Evolutionary conservation across 2,797 vertebrate genomes (phyloP).

Genomic region (Peromyscus melanophrys): DNA sequence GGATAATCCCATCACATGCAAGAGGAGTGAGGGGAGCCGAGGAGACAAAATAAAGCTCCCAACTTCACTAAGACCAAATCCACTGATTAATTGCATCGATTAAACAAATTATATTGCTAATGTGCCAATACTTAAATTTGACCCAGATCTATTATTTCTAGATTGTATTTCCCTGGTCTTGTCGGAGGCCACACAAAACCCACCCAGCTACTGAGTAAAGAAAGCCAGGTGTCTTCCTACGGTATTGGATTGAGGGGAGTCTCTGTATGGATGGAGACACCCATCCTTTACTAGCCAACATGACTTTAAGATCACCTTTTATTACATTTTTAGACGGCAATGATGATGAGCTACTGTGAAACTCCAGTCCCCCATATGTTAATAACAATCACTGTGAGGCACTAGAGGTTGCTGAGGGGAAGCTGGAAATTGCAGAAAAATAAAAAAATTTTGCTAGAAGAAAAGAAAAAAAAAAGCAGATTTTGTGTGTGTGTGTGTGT

Average conservation of each 20-base stretch:
- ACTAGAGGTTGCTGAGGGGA: not conserved
- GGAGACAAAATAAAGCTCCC: not conserved
- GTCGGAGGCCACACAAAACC: not conserved
- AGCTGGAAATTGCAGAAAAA: not conserved
- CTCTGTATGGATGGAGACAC: not conserved
- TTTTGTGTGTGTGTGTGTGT: not conserved
- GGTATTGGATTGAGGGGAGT: not conserved
- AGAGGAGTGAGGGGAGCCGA: not conserved
- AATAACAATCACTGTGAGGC: not conserved
- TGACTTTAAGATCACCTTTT: slow-evolving; percentile 32
- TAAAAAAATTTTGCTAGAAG: not conserved
- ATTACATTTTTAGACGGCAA: slow-evolving; percentile 4
- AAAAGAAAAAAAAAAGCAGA: not conserved
- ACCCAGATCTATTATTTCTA: not conserved
- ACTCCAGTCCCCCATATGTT: not conserved
- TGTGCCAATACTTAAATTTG: not conserved
- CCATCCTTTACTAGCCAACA: not conserved
- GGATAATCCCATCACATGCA: not conserved
- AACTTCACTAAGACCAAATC: not conserved
- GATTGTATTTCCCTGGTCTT: not conserved
- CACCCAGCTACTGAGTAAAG: not conserved
- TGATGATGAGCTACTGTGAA: not conserved
- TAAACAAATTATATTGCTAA: not conserved
- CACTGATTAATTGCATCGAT: not conserved
- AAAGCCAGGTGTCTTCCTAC: not conserved